Evolutionary conservation across 2,888 invertebrate genomes (phyloP).

Genomic region (Agriotes lineatus): DNA sequence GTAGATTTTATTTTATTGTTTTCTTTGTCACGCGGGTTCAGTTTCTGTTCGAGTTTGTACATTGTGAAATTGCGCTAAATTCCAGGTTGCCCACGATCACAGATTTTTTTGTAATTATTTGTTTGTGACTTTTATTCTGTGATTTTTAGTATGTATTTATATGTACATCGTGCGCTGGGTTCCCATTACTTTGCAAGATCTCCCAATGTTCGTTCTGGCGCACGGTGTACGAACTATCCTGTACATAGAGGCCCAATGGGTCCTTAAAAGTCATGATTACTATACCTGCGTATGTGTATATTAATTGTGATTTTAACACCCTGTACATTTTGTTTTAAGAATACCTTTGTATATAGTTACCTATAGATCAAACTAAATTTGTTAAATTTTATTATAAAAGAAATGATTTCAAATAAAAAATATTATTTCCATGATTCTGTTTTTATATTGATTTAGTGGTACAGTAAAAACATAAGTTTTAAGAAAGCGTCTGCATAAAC

Average conservation of each 20-base stretch:
- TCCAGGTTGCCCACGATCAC: conserved; percentile 50
- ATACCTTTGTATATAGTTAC: conserved; percentile 63
- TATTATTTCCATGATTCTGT: background rate
- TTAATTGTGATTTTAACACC: conserved; percentile 50
- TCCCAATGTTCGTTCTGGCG: conserved; percentile 7
- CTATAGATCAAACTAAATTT: conserved; percentile 61
- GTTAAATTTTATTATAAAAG: conserved; percentile 61
- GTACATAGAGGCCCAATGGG: conserved; percentile 47
- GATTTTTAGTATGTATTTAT: conserved; percentile 61
- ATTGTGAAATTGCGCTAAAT: conserved; percentile 16
- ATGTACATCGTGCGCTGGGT: conserved; percentile 28
- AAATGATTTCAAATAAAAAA: conserved; percentile 45
- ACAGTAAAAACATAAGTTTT: background rate
- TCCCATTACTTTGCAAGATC: background rate
- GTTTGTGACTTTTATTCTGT: conserved; percentile 65
- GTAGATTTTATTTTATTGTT: conserved; percentile 63
- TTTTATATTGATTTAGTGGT: background rate
- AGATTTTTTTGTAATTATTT: conserved; percentile 53
- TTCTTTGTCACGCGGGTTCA: conserved; percentile 49
- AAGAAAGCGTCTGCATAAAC: no score
- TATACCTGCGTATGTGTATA: conserved; percentile 42
- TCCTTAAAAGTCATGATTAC: conserved; percentile 47
- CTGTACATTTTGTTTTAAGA: conserved; percentile 61
- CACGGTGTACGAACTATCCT: conserved; percentile 53
- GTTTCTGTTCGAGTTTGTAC: conserved; percentile 44